Conservation (phyloP, 2,888 invertebrate genomes). For the Blastobasis lacticolella region DNA sequence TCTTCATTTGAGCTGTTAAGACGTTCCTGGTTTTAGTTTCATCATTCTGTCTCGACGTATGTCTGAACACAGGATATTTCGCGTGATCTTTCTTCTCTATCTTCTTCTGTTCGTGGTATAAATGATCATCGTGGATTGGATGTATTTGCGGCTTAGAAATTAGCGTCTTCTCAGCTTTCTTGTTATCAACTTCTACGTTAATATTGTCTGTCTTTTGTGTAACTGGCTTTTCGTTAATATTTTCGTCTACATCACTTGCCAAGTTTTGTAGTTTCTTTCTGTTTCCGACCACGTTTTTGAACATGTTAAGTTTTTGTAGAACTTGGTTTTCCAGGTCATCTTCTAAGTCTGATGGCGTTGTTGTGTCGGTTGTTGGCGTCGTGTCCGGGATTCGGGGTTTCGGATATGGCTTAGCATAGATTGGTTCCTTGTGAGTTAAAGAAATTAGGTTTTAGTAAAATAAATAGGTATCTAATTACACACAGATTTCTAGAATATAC, state of each 20-base stretch:
- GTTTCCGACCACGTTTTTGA: conserved; percentile 46
- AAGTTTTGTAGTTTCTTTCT: conserved; percentile 22
- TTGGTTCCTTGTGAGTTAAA: conserved; percentile 37
- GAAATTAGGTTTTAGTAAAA: not conserved
- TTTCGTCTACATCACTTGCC: too few relatives aligned
- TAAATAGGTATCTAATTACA: not conserved
- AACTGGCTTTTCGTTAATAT: too few relatives aligned
- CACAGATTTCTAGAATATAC: too few relatives aligned
- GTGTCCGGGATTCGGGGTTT: conserved; percentile 10
- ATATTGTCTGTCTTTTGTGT: not conserved
- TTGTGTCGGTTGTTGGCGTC: conserved; percentile 12
- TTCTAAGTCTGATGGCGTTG: conserved; percentile 24
- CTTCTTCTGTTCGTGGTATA: conserved; percentile 44
- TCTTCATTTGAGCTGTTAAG: not conserved
- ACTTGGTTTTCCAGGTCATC: conserved; percentile 38
- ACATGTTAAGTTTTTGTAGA: conserved; percentile 49
- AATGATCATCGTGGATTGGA: conserved; percentile 44
- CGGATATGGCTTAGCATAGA: conserved; percentile 32
- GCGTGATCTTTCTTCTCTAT: conserved; percentile 62
- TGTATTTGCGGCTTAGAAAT: conserved; percentile 50
- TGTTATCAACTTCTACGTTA: conserved; percentile 10
- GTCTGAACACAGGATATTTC: conserved; percentile 17
- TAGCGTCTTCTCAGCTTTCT: conserved; percentile 27
- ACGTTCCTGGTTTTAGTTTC: not conserved
- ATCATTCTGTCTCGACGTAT: conserved; percentile 8